Evolutionary conservation across 2,113 vertebrate species (phyloP).

Genomic region (Pitta sordida): DNA sequence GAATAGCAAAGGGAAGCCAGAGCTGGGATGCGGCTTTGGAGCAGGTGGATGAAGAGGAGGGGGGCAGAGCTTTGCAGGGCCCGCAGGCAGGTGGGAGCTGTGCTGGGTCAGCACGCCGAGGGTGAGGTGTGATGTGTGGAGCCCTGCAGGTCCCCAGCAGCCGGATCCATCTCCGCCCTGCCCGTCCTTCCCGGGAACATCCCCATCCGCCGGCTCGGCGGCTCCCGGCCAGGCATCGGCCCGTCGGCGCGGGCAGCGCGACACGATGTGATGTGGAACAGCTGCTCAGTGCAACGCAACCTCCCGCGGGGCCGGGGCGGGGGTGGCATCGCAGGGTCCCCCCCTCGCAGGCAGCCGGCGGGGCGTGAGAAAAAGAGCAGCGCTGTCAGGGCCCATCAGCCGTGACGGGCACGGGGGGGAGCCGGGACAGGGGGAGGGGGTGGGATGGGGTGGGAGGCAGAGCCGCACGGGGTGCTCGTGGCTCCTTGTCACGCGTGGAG

Average conservation of each 20-base stretch:
- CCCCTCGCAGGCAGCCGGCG: background rate
- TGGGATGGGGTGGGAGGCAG: rapidly evolving
- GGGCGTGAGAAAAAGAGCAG: slow-evolving; percentile 79
- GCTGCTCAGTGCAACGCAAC: background rate
- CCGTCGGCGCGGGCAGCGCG: background rate
- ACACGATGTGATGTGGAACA: slow-evolving; percentile 37
- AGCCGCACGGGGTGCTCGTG: rapidly evolving
- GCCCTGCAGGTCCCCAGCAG: rapidly evolving
- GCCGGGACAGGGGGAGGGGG: rapidly evolving
- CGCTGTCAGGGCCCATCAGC: slow-evolving; percentile 80
- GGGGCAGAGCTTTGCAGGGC: background rate
- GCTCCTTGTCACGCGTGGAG: rapidly evolving
- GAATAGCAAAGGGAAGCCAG: background rate
- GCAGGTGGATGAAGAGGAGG: background rate
- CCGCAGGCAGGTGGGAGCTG: rapidly evolving
- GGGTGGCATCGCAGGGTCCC: background rate
- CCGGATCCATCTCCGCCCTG: rapidly evolving
- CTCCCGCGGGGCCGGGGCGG: background rate
- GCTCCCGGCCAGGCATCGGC: background rate
- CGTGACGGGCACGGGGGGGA: background rate
- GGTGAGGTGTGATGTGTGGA: rapidly evolving
- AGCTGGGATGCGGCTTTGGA: background rate
- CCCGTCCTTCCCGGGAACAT: rapidly evolving
- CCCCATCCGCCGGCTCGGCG: rapidly evolving
- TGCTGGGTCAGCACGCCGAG: rapidly evolving